Conservation (phyloP, 2,113 vertebrate species). For the Coryphaenoides rupestris region DNA sequence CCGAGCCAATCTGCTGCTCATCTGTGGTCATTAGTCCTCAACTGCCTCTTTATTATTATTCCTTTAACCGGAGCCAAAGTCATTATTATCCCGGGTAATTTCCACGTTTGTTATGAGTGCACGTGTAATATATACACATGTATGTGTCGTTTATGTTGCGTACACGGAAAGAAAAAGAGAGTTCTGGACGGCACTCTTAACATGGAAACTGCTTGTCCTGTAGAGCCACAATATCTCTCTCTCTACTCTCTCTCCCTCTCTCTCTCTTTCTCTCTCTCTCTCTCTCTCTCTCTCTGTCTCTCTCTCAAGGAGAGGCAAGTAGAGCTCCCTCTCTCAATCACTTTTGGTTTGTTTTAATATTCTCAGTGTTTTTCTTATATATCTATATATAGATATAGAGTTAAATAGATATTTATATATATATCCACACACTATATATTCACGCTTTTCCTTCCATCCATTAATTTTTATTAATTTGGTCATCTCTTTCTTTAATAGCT, state of each 20-base stretch:
- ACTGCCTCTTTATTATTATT: no score
- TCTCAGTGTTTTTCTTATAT: no score
- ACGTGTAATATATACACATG: no score
- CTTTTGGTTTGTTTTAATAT: slow-evolving; percentile 64
- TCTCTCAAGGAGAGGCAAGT: no score
- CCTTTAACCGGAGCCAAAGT: slow-evolving; percentile 16
- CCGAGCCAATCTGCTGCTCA: no score
- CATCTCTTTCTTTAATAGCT: no score
- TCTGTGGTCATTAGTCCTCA: no score
- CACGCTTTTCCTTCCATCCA: slow-evolving; percentile 30
- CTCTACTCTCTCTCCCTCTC: slow-evolving; percentile 4
- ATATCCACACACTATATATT: slow-evolving; percentile 29
- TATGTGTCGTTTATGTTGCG: slow-evolving; percentile 30
- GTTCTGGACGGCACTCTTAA: slow-evolving; percentile 24
- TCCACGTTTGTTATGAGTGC: slow-evolving; percentile 28
- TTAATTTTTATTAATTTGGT: not conserved
- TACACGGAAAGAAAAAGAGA: slow-evolving; percentile 36
- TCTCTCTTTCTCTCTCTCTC: no score
- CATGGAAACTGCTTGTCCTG: slow-evolving; percentile 45
- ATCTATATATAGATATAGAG: slow-evolving; percentile 51
- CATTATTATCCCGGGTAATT: slow-evolving; percentile 31
- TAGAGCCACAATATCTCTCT: slow-evolving; percentile 11
- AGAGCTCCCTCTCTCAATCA: slow-evolving; percentile 62
- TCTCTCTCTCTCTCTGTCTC: not conserved
- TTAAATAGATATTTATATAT: slow-evolving; percentile 22